Conservation (phyloP, 2,888 invertebrate species). For the Rotaria sp. region DNA sequence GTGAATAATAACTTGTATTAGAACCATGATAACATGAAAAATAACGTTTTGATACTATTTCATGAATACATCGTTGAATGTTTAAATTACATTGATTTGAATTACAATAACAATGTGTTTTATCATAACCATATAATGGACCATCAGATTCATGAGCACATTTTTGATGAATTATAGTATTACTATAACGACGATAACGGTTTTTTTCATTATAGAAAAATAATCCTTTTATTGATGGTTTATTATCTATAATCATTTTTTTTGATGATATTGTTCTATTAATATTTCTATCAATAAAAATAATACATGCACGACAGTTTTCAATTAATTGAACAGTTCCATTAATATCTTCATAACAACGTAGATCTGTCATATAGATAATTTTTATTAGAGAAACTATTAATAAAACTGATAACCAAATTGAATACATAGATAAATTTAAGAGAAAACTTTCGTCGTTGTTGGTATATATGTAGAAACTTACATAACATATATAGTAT, state of each 20-base stretch:
- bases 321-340: background rate
- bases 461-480: background rate
- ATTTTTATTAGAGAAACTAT: background rate
- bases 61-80: conserved; percentile 3
- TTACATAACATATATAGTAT: background rate
- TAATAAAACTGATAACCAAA: background rate
- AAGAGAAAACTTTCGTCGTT: background rate
- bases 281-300: background rate
- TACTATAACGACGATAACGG: background rate
- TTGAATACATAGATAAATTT: background rate
- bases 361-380: background rate
- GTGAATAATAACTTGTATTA: background rate
- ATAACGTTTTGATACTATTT: background rate
- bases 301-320: background rate
- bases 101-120: conserved; percentile 23
- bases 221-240: background rate
- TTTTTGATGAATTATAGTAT: background rate
- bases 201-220: background rate
- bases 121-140: conserved; percentile 22
- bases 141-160: background rate
- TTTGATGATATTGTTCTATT: no score
- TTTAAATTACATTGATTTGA: background rate
- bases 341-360: background rate
- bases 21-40: conserved; percentile 24
- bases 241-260: background rate